phyloP scores from a whole-genome alignment of 2,113 vertebrate genomes.

The Indicator maculatus region DNA sequence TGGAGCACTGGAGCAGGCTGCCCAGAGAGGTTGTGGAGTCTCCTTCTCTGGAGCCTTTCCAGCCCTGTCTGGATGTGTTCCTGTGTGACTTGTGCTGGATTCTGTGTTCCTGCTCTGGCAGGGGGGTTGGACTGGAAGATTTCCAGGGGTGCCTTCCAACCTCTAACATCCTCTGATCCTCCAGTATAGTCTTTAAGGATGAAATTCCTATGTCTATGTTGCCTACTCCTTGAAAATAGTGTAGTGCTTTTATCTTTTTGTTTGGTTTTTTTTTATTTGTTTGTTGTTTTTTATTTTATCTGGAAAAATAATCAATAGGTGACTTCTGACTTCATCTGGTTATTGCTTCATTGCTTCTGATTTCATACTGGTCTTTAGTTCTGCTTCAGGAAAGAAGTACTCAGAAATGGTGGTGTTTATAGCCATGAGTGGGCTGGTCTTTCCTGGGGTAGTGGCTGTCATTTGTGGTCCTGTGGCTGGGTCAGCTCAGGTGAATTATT shows the following conservation, averaged over 20 bases:
- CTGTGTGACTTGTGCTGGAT: too few species aligned
- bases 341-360: too few species aligned
- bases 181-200: not conserved
- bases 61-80: too few species aligned
- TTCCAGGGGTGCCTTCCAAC: too few species aligned
- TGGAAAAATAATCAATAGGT: not conserved
- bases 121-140: too few species aligned
- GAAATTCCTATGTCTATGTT: not conserved
- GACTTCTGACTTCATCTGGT: not conserved
- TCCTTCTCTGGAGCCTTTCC: too few species aligned
- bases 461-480: not conserved
- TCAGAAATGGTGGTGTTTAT: constrained; percentile 1
- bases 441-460: not conserved
- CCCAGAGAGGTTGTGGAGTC: too few species aligned
- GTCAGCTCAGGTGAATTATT: not conserved
- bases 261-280: not conserved
- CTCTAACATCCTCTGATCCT: not conserved
- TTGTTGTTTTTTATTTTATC: not conserved
- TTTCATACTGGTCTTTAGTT: constrained; percentile 19
- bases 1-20: too few species aligned
- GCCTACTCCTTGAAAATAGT: not conserved
- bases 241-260: not conserved
- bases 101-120: too few species aligned
- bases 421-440: not conserved
- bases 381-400: not conserved